Evolutionary conservation across 2,113 vertebrate genomes (phyloP), one percentile per base, ranked within the genome.

Genomic region (Eonycteris spelaea): DNA sequence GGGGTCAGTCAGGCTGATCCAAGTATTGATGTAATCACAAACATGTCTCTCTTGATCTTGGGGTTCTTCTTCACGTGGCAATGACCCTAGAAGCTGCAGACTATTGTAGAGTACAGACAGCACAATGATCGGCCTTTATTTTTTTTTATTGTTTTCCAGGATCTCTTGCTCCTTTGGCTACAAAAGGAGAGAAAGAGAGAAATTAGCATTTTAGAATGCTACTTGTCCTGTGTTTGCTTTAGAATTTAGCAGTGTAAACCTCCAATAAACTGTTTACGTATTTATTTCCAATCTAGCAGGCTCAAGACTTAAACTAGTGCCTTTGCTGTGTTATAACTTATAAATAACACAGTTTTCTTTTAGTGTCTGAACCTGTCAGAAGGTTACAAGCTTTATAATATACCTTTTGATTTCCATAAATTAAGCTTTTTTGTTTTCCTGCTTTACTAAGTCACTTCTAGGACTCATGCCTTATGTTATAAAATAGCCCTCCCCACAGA

Each of bases 231-330:
- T 61, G 13, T 78, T 94, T 73, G 84, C 86, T 51, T 86, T 78
- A 73, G 21, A 74, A 59, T 80, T 74, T 95, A 83, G 79, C 30
- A 78, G 45, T 70, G 22, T 61, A 93, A 87, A 51, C 51, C 14
- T 94, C 90, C 33, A 74, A 21, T 26, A 80, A 93, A 75, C 35
- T 80, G 65, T 93, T 90, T 90, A 91, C 22, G 65, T 71, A 63
- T 26, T 74, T 93, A 77, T 35, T 82, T 70, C 51, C 53, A 91
- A 30, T 28, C 43, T 71, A 63, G 63, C 30, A 8, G 70, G 15
- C 73, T 91, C 57, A 84, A 93, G 57, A 57, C 9, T 75, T 35
- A 93, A 6, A 84, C 30, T 4, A 70, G 24, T 16, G 57, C 30
- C 40, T 92, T 91, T 33, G 40, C 55, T 91, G 15, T 89, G 51